Conservation (phyloP, 2,797 vertebrate species). For the Amblyraja radiata region DNA sequence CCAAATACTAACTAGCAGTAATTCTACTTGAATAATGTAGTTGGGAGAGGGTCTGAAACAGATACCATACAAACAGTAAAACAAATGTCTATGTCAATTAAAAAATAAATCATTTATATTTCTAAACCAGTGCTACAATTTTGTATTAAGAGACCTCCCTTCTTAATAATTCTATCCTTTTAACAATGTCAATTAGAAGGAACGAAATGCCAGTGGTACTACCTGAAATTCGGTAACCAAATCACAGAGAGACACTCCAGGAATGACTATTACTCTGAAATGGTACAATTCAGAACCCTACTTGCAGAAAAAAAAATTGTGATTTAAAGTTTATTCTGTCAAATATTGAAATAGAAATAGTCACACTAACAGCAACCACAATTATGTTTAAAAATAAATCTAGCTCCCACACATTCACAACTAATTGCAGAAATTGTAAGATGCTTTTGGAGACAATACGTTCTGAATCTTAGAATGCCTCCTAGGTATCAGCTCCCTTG, state of each 20-base stretch:
- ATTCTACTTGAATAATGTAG: not conserved
- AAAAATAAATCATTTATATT: not conserved
- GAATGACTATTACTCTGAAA: constrained; percentile 51
- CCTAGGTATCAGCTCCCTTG: no score
- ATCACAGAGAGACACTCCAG: constrained; percentile 50
- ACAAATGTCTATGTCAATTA: not conserved
- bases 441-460: not conserved
- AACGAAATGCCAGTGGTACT: constrained; percentile 27
- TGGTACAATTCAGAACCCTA: constrained; percentile 56
- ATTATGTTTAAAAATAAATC: not conserved
- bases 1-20: not conserved
- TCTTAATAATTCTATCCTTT: not conserved
- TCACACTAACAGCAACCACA: no score
- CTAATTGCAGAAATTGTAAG: not conserved
- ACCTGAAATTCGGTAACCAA: constrained; percentile 55
- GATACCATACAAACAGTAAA: not conserved
- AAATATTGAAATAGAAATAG: not conserved
- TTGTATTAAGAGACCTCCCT: not conserved
- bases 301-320: constrained; percentile 37
- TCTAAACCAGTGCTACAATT: not conserved
- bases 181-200: not conserved
- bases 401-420: not conserved
- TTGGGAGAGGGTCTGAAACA: not conserved
- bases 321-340: not conserved
- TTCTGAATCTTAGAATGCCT: not conserved